Percentiles rank a stretch among this genome's conserved stretches.
phyloP scores from a whole-genome alignment of 2,888 invertebrate species.

The Oeneis ivallda region DNA sequence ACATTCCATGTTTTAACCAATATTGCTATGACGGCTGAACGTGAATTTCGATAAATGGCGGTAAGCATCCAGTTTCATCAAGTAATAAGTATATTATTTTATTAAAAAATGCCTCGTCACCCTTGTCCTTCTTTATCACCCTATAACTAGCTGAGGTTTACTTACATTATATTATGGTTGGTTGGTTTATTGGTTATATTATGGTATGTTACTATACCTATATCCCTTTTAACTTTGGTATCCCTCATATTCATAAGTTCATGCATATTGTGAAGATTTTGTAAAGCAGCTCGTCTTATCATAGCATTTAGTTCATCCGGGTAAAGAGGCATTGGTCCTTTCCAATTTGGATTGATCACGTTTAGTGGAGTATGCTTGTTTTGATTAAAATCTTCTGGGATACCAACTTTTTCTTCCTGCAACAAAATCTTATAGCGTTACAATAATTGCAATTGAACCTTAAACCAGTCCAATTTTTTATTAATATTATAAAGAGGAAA shows the following conservation, averaged over 20 bases:
- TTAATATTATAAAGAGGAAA: no score
- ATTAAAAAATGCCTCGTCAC: no score
- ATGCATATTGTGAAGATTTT: constrained; percentile 43
- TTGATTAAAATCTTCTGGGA: constrained; percentile 7
- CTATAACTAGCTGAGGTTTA: no score
- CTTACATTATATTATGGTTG: neutral
- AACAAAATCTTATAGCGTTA: neutral
- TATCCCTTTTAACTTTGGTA: constrained; percentile 38
- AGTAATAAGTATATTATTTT: no score
- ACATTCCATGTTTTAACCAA: no score
- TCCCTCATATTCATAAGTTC: constrained; percentile 41
- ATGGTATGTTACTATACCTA: neutral
- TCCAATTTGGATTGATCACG: constrained; percentile 62
- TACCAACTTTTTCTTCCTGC: constrained; percentile 18
- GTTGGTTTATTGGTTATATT: neutral
- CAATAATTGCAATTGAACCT: neutral
- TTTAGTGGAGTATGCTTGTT: constrained; percentile 38
- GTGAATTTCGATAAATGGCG: no score
- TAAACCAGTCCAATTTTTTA: no score
- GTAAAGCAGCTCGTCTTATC: constrained; percentile 49
- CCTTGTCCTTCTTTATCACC: no score
- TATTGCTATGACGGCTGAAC: no score
- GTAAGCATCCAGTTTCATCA: no score
- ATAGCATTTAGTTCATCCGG: constrained; percentile 62
- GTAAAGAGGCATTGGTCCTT: constrained; percentile 63